These are phyloP conservation scores for Perccottus glenii DNA, from an alignment of 2,113 vertebrate genomes.

Conservation along the genomic window DNA sequence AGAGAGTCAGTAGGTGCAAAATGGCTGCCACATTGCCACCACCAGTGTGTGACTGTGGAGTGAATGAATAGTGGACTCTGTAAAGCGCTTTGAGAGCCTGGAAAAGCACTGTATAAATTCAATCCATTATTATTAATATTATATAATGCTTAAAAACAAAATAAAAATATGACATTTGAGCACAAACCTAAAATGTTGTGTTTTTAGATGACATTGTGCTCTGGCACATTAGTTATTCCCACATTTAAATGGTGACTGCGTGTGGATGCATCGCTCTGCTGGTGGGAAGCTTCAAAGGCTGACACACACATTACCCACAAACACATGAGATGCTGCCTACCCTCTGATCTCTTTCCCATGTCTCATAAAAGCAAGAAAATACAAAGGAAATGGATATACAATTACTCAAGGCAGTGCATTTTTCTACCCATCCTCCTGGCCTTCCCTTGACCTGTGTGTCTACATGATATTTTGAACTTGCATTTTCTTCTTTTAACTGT, in stretches of 20 bases:
- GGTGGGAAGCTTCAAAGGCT: slow-evolving; percentile 39
- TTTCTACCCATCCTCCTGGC: slow-evolving; percentile 17
- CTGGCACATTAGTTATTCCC: background rate
- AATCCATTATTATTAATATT: no score
- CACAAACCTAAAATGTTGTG: no score
- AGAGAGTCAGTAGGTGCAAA: no score
- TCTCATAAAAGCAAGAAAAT: slow-evolving; percentile 31
- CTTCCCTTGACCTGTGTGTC: slow-evolving; percentile 12
- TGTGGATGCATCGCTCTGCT: slow-evolving; percentile 25
- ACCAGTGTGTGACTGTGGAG: no score
- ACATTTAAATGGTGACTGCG: background rate
- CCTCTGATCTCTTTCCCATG: slow-evolving; percentile 51
- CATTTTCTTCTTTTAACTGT: background rate
- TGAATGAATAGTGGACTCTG: no score
- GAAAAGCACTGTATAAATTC: no score
- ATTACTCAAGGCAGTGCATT: slow-evolving; percentile 29
- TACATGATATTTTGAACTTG: slow-evolving; percentile 1
- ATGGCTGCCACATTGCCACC: no score
- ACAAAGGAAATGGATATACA: slow-evolving; percentile 37
- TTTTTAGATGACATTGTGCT: no score
- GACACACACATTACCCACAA: slow-evolving; percentile 15
- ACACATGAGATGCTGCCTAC: slow-evolving; percentile 17
- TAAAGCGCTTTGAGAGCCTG: no score
- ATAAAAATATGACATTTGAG: no score
- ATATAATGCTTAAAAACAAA: no score